Percentiles rank a stretch among this genome's conserved stretches.
Evolutionary conservation across 2,888 invertebrate species (phyloP).

Genomic region (Eutolmus rufibarbis): DNA sequence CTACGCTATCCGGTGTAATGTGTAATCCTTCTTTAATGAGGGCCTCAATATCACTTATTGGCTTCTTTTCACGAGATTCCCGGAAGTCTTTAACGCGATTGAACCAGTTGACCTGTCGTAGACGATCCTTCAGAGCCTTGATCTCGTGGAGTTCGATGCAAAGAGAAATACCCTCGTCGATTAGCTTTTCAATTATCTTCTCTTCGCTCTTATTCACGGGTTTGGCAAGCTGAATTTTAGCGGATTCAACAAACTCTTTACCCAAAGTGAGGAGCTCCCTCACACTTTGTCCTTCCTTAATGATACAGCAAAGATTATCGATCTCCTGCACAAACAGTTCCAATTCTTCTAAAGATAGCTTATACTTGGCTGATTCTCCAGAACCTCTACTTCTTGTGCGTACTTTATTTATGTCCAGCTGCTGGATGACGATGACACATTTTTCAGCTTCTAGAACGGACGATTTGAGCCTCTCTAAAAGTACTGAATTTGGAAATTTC

Average conservation of each 20-base stretch:
- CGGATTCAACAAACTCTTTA: conserved; percentile 76
- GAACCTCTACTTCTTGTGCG: conserved; percentile 85
- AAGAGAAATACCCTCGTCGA: conserved; percentile 80
- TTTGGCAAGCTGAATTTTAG: conserved; percentile 69
- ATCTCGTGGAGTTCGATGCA: conserved; percentile 88
- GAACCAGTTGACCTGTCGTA: conserved; percentile 79
- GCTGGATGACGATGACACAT: conserved; percentile 88
- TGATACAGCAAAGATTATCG: conserved; percentile 82
- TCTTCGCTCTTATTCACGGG: conserved; percentile 59
- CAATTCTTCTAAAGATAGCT: conserved; percentile 86
- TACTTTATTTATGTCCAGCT: conserved; percentile 87
- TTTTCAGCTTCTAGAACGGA: conserved; percentile 91
- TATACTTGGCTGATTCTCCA: conserved; percentile 77
- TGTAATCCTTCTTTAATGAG: conserved; percentile 74
- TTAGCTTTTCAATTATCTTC: conserved; percentile 75
- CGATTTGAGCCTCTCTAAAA: conserved; percentile 70
- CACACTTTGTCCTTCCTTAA: conserved; percentile 82
- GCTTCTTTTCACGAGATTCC: conserved; percentile 62
- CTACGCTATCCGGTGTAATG: conserved; percentile 70
- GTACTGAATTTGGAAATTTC: conserved; percentile 75
- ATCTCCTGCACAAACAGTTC: conserved; percentile 89
- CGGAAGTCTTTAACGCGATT: conserved; percentile 68
- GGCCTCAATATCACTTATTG: conserved; percentile 64
- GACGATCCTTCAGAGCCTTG: conserved; percentile 71
- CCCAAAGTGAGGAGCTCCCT: conserved; percentile 79